Conservation (phyloP, 2,888 invertebrate species). For the Criorhina ranunculi region DNA sequence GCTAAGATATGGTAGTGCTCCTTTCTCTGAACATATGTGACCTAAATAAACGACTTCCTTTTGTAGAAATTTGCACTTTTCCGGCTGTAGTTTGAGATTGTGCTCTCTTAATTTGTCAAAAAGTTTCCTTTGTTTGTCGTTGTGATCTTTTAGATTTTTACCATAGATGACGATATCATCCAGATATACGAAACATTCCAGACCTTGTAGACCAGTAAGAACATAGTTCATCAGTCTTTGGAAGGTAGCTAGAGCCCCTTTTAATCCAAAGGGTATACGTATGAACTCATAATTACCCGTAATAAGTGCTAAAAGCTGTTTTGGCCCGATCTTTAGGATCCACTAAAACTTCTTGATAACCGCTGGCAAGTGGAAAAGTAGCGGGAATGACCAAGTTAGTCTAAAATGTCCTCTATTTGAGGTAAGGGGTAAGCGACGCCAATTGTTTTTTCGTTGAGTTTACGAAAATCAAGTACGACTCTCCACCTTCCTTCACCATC, state of each 20-base stretch:
- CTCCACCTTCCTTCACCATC: too few species aligned
- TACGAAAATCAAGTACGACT: too few species aligned
- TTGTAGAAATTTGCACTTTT: too few species aligned
- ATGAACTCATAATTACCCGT: not conserved
- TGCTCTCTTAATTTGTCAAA: not conserved
- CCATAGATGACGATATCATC: not conserved
- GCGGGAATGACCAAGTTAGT: too few species aligned
- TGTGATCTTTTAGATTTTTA: not conserved
- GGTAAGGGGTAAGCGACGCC: too few species aligned
- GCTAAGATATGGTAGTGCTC: too few species aligned
- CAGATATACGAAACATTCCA: not conserved
- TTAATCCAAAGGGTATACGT: not conserved
- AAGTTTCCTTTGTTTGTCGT: not conserved
- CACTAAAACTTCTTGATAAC: not conserved
- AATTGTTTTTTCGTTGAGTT: too few species aligned
- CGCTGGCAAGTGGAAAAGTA: not conserved
- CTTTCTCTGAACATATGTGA: too few species aligned
- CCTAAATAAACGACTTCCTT: not conserved
- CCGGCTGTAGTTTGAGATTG: not conserved
- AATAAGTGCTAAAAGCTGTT: not conserved
- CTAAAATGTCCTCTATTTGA: too few species aligned
- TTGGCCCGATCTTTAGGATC: not conserved
- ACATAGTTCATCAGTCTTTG: not conserved
- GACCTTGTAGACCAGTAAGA: not conserved
- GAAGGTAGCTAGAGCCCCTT: not conserved